Conservation (phyloP, 1,140 invertebrate genomes). For the Trichonephila inaurata region DNA sequence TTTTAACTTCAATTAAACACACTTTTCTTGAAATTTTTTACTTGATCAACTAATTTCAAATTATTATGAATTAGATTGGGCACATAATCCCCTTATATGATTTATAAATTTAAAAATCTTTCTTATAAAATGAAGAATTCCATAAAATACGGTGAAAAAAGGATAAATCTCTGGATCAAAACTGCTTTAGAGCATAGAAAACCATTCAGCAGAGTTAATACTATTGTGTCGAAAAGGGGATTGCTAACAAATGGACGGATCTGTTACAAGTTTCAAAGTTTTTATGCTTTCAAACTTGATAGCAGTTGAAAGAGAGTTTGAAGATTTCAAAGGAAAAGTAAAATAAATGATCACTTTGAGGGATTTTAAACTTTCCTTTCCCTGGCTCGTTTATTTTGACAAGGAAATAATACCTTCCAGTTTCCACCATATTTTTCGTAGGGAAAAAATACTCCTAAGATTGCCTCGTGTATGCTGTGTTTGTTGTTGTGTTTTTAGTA, state of each 20-base stretch:
- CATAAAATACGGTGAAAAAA: neutral
- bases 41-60: too few species aligned
- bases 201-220: constrained; percentile 40
- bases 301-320: neutral
- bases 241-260: constrained; percentile 60
- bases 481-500: too few species aligned
- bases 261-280: constrained; percentile 42
- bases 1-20: too few species aligned
- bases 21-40: too few species aligned
- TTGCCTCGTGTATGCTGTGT: too few species aligned
- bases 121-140: neutral
- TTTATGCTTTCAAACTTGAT: constrained; percentile 1
- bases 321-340: constrained; percentile 34
- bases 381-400: neutral
- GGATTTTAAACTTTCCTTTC: constrained; percentile 59
- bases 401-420: neutral
- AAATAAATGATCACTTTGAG: constrained; percentile 44
- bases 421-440: neutral
- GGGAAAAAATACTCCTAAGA: neutral
- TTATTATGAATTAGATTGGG: too few species aligned
- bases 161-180: neutral
- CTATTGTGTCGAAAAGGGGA: constrained; percentile 13
- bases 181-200: neutral
- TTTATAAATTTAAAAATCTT: neutral
- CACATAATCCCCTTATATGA: too few species aligned